phyloP scores from a whole-genome alignment of 2,888 invertebrate species.

The Catotricha subobsoleta region DNA sequence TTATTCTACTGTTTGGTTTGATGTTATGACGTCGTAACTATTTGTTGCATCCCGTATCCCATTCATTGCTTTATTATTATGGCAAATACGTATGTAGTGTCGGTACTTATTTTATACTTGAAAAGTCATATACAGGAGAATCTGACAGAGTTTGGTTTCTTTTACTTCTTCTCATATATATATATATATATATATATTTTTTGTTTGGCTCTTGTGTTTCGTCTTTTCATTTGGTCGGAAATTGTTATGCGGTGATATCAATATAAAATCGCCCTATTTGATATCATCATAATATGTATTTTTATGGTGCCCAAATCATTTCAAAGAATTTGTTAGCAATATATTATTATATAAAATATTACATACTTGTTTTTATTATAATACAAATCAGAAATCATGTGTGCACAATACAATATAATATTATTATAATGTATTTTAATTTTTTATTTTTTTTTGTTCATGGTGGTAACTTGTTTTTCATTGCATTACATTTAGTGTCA shows the following conservation, averaged over 20 bases:
- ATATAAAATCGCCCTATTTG: background rate
- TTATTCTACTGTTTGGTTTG: constrained; percentile 8
- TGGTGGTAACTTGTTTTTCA: constrained; percentile 8
- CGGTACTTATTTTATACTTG: background rate
- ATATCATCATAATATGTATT: no score
- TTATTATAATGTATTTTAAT: no score
- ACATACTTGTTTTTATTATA: no score
- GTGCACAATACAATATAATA: no score
- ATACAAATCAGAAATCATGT: no score
- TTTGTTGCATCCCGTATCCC: constrained; percentile 9
- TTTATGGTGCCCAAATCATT: no score
- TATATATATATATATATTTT: no score
- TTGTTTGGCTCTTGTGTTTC: no score
- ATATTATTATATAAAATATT: no score
- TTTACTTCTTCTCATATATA: no score
- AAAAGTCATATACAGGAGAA: background rate
- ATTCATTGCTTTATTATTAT: constrained; percentile 6
- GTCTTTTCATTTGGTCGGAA: background rate
- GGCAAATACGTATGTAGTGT: background rate
- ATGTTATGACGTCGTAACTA: constrained; percentile 10
- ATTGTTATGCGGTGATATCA: constrained; percentile 1
- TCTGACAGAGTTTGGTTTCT: no score
- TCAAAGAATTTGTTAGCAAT: no score
- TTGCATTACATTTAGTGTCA: constrained; percentile 8
- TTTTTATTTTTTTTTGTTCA: constrained; percentile 2